Conservation (phyloP, 30 jellyfish, hydroid and myxozoan species). For the Turritopsis dohrnii region DNA sequence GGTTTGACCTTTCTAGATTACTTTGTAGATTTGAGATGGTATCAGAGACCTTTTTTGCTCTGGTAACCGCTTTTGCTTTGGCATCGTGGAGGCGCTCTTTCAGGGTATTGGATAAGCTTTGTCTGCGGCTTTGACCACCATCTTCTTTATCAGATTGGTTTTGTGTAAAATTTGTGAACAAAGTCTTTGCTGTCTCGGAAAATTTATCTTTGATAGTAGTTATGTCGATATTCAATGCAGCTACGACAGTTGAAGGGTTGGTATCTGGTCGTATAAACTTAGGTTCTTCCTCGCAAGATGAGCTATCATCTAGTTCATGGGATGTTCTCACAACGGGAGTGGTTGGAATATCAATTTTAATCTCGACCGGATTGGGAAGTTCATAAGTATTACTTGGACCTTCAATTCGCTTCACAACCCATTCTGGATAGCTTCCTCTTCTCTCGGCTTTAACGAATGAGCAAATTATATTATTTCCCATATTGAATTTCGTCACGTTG, state of each 20-base stretch:
- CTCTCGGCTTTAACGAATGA: not conserved
- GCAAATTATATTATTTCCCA: slow-evolving; percentile 1
- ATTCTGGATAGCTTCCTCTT: not conserved
- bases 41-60: not conserved
- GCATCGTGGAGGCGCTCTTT: not conserved
- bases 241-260: not conserved
- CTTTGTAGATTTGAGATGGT: not conserved
- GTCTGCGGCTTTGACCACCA: no score
- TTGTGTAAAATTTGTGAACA: not conserved
- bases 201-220: not conserved
- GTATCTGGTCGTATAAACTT: not conserved
- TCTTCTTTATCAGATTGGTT: not conserved
- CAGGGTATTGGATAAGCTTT: not conserved
- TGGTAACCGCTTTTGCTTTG: not conserved
- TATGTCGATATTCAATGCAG: not conserved
- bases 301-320: not conserved
- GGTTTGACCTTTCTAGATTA: not conserved
- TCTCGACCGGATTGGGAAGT: not conserved
- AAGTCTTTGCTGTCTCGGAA: not conserved
- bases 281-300: not conserved
- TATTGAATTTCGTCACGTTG: not conserved
- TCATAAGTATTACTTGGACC: not conserved
- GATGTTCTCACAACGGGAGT: not conserved
- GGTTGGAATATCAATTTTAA: not conserved
- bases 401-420: slow-evolving; percentile 1